phyloP scores from a whole-genome alignment of 2,797 vertebrate genomes.

The Rhincodon typus region DNA sequence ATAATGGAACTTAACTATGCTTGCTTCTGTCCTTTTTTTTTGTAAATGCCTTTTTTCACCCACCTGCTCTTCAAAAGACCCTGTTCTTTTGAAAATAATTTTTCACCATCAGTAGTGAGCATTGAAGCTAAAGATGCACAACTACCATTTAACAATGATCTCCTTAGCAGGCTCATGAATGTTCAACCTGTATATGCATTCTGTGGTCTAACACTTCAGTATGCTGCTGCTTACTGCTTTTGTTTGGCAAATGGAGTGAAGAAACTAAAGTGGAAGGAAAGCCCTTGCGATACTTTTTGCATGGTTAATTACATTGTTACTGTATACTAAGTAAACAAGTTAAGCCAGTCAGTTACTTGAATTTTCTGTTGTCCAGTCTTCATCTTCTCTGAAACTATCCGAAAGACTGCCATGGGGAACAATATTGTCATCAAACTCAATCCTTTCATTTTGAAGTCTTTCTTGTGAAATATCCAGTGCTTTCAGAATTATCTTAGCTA shows the following conservation, averaged over 20 bases:
- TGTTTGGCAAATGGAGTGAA: not conserved
- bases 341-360: not conserved
- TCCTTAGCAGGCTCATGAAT: not conserved
- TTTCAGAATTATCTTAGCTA: not conserved
- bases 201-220: not conserved
- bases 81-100: too few relatives aligned
- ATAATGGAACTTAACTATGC: not conserved
- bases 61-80: too few relatives aligned
- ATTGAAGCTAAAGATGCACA: too few relatives aligned
- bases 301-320: not conserved
- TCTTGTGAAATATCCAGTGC: not conserved
- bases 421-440: not conserved
- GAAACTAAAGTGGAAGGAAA: not conserved
- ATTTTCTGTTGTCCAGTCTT: not conserved
- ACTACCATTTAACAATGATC: not conserved
- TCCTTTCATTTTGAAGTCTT: not conserved
- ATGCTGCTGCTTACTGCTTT: not conserved
- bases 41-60: too few relatives aligned
- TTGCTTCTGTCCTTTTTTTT: not conserved
- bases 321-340: not conserved
- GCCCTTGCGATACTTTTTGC: not conserved
- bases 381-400: not conserved
- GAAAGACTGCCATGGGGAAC: not conserved
- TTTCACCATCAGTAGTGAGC: too few relatives aligned
- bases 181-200: not conserved